Conservation (phyloP, 1,140 invertebrate species). For the roundworm (Caenorhabditis elegans) region WBcel235 BX284604.4:6274001-6274500, state of each 20-base stretch:
- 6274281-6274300: constrained; percentile 69
- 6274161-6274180: constrained; percentile 84
- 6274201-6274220: constrained; percentile 74
- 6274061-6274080: constrained; percentile 57
- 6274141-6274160: constrained; percentile 90
- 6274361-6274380: constrained; percentile 84
- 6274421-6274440: too few relatives aligned
- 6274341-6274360: constrained; percentile 82
- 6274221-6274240: too few relatives aligned
- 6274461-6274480: too few relatives aligned
- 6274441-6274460: too few relatives aligned
- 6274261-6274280: constrained; percentile 48
- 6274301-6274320: constrained; percentile 97
- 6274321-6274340: constrained; percentile 97
- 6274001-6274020: constrained; percentile 61
- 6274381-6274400: too few relatives aligned
- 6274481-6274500: constrained; percentile 49
- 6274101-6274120: constrained; percentile 79
- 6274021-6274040: constrained; percentile 59
- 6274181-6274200: constrained; percentile 89
- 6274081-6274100: constrained; percentile 91
- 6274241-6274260: too few relatives aligned
- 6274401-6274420: too few relatives aligned
- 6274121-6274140: constrained; percentile 92
- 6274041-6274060: constrained; percentile 56